These are phyloP conservation scores for Monopterus albus DNA, from an alignment of 2,113 vertebrate genomes.

Conservation along the genomic window DNA sequence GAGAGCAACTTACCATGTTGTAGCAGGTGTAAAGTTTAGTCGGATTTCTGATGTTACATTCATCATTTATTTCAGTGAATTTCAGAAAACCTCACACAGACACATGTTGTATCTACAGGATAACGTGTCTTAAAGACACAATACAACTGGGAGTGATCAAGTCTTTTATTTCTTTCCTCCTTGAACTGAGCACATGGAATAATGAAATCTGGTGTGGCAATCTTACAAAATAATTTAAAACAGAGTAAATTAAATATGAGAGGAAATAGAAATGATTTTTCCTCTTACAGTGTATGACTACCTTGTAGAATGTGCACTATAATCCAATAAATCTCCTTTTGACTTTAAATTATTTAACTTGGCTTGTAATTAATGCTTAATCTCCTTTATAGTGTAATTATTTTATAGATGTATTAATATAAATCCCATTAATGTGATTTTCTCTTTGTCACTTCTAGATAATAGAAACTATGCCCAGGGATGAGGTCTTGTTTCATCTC, in stretches of 20 bases:
- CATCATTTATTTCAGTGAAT: too few species aligned
- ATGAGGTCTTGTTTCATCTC: background rate
- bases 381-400: conserved; percentile 8
- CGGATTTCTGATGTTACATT: too few species aligned
- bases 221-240: conserved; percentile 34
- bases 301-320: conserved; percentile 1
- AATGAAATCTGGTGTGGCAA: conserved; percentile 24
- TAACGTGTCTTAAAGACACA: too few species aligned
- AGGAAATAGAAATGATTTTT: conserved; percentile 4
- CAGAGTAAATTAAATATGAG: conserved; percentile 3
- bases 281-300: background rate
- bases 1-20: too few species aligned
- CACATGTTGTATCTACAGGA: conserved; percentile 73
- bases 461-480: background rate
- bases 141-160: too few species aligned
- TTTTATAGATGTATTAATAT: conserved; percentile 10
- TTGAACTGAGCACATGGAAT: conserved; percentile 62
- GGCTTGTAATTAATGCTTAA: background rate
- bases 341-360: conserved; percentile 1
- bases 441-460: background rate
- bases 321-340: conserved; percentile 20
- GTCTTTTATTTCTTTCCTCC: too few species aligned
- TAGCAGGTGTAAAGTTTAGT: too few species aligned
- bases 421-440: background rate
- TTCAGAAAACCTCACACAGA: too few species aligned